Percentiles rank a stretch among this genome's conserved stretches.
Evolutionary conservation across 2,797 vertebrate genomes (phyloP).

Genomic region (Enteromius anoplus): DNA sequence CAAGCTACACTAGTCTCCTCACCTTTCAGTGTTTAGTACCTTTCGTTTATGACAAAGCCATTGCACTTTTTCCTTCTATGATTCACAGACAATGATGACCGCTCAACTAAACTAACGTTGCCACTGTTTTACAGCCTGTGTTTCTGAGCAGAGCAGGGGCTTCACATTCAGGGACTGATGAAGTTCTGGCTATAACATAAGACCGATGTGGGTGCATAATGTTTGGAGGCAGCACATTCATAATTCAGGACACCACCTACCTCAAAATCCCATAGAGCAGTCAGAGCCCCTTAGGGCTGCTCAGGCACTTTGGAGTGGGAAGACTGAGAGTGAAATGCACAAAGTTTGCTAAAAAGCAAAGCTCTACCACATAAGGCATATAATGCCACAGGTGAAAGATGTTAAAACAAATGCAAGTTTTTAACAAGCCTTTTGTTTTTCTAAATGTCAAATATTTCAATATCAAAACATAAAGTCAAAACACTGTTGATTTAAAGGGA

Average conservation of each 20-base stretch:
- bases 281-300: slow-evolving; percentile 15
- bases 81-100: background rate
- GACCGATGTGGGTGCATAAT: slow-evolving; percentile 37
- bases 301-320: slow-evolving; percentile 22
- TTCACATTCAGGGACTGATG: background rate
- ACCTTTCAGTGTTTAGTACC: slow-evolving; percentile 5
- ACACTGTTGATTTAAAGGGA: background rate
- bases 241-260: slow-evolving; percentile 45
- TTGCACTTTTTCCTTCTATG: background rate
- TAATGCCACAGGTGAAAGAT: slow-evolving; percentile 7
- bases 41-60: slow-evolving; percentile 10
- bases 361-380: slow-evolving; percentile 1
- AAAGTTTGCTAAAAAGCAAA: slow-evolving; percentile 37
- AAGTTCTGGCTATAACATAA: slow-evolving; percentile 8
- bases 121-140: slow-evolving; percentile 23
- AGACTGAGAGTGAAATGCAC: background rate
- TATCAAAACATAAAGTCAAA: background rate
- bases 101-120: background rate
- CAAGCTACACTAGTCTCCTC: background rate
- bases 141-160: background rate
- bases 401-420: slow-evolving; percentile 31
- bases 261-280: slow-evolving; percentile 22
- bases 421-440: slow-evolving; percentile 18
- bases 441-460: slow-evolving; percentile 40
- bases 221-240: slow-evolving; percentile 33